Base-by-base conservation (phyloP, 2,797 vertebrate genomes). In the Danio jaintianensis region DNA sequence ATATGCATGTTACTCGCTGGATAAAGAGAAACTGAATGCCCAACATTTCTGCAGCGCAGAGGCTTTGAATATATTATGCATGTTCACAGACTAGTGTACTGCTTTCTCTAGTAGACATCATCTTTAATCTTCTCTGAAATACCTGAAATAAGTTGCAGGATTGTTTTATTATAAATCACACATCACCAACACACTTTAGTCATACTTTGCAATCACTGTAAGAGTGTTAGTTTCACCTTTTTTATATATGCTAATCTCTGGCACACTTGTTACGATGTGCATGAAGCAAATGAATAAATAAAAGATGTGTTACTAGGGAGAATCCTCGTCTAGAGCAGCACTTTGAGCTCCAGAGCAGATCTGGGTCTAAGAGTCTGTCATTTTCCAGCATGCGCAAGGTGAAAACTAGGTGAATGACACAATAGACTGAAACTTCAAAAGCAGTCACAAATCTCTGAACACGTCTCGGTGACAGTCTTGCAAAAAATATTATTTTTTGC, bases 211-310 rank as follows among this genome's bases (percentile, higher is more conserved):
- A 20, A 40, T 75, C 8, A 42, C 38, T 16, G 7, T 20, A 2
- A n/a, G 5, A n/a, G 13, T 16, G 18, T 36, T 48, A 1, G 20
- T 42, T 42, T 22, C n/a, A 53, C n/a, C 20, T 47, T 67, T 47
- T 55, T 7, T 50, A 22, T 43, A 29, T 71, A 62, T 78, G 52
- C 61, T 58, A 66, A 64, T 64, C 12, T 40, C 38, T 72, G 61
- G 22, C 74, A 72, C 53, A 66, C 42, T 82, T 78, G 59, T 66
- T 56, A 63, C 43, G 61, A 77, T 76, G 72, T 29, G 6, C 68
- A 58, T 47, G 36, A 9, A 78, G 82, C 59, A 29, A 75, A 81
- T 68, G 4, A 75, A 84, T 86, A 81, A 83, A 83, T 86, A 68
- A 84, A 83, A 84, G 29, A 69, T 53, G 75, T 64, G 12, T 67